Conservation (phyloP, 1,140 invertebrate genomes). For the Hestina assimilis region DNA sequence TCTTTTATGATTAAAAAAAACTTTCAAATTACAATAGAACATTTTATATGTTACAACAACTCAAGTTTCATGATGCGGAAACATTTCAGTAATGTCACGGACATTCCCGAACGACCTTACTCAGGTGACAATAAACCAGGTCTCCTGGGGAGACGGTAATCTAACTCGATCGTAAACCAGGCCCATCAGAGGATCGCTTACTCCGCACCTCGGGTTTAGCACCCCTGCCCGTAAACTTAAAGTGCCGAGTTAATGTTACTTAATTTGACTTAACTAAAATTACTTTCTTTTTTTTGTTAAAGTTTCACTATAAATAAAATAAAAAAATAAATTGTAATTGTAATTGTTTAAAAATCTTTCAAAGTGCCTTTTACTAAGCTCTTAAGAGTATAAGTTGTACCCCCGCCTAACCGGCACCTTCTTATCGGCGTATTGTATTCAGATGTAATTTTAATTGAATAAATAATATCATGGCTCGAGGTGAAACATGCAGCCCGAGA, state of each 20-base stretch:
- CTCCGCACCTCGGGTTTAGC: slow-evolving; percentile 43
- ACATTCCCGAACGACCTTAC: slow-evolving; percentile 57
- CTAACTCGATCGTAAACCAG: slow-evolving; percentile 56
- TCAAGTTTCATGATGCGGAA: slow-evolving; percentile 5
- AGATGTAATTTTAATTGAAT: too few relatives aligned
- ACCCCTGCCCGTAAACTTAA: slow-evolving; percentile 40
- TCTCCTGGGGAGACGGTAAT: slow-evolving; percentile 45
- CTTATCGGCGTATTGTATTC: too few relatives aligned
- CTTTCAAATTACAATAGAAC: neutral
- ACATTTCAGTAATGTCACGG: slow-evolving; percentile 14
- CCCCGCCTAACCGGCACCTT: too few relatives aligned
- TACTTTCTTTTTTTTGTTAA: neutral
- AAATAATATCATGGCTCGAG: too few relatives aligned
- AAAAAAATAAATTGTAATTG: too few relatives aligned
- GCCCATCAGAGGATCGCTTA: slow-evolving; percentile 51
- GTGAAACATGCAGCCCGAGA: too few relatives aligned
- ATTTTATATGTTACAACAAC: too few relatives aligned
- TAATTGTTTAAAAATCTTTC: too few relatives aligned
- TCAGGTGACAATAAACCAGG: slow-evolving; percentile 63
- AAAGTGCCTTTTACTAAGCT: too few relatives aligned
- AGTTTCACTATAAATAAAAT: neutral
- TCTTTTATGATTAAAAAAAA: too few relatives aligned
- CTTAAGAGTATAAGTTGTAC: too few relatives aligned
- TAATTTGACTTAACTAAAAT: neutral
- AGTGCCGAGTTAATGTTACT: slow-evolving; percentile 1